Evolutionary conservation across 2,888 invertebrate genomes (phyloP).

Genomic region (Tetramorium bicarinatum): DNA sequence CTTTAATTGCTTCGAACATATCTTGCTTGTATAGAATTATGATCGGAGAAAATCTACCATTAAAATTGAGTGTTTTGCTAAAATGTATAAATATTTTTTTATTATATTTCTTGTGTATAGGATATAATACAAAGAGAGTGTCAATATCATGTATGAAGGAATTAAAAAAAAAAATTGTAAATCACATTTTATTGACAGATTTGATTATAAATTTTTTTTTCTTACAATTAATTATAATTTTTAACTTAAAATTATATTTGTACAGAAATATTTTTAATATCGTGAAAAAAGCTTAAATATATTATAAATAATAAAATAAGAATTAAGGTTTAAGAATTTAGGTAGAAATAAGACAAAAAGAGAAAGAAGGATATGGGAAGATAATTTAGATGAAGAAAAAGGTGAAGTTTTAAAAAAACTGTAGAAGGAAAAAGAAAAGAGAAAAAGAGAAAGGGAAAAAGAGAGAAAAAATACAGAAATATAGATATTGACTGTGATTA

Average conservation of each 20-base stretch:
- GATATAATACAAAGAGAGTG: not conserved
- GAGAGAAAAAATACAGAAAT: too few species aligned
- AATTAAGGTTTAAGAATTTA: too few species aligned
- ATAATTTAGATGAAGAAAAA: too few species aligned
- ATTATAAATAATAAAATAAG: not conserved
- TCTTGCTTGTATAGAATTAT: not conserved
- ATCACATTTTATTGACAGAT: not conserved
- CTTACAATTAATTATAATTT: not conserved
- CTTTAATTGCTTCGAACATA: not conserved
- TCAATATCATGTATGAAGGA: not conserved
- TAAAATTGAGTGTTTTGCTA: not conserved
- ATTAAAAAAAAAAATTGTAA: not conserved
- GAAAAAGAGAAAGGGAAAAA: too few species aligned
- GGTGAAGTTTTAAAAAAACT: too few species aligned
- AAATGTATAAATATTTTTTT: not conserved
- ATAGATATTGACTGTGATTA: too few species aligned
- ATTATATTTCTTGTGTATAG: not conserved
- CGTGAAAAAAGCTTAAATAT: not conserved
- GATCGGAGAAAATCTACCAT: not conserved
- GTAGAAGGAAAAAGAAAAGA: too few species aligned
- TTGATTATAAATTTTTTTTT: not conserved
- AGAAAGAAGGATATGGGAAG: too few species aligned
- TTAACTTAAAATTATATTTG: not conserved
- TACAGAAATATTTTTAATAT: not conserved
- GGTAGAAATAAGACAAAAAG: too few species aligned